Base-by-base conservation (phyloP, 1,140 invertebrate genomes). In the Delia radicum region DNA sequence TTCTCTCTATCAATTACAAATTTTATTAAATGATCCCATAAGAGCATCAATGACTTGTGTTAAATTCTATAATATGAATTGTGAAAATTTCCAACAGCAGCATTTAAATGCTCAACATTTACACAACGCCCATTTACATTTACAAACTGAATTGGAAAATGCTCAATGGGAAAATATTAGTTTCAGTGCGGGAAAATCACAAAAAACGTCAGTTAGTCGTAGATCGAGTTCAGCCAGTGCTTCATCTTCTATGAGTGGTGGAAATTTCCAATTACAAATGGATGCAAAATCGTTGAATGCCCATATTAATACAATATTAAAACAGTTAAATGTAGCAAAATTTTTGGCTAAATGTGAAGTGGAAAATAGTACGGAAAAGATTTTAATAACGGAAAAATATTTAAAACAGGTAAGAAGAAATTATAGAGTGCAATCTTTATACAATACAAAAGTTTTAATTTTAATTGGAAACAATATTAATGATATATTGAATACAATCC, bases 1-100 rank as follows among this genome's bases (percentile, higher is more conserved):
- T 77, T 90, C 89, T 3, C 83, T 94, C 2, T 93, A 94, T 86
- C 89, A 91, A 67, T 78, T 94, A 42, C 93, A 94, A 80, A 82
- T 91, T 5, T 90, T 90, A 24, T 90, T 92, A 78, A 89, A 89
- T 8, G 93, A 94, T 84, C 89, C 90, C 73, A 88, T 93, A 5
- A 87, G 93, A 74, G 92, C 93, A 0, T 90, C 92, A 0, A 93
- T 94, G 86, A 92, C 92, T 0, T 94, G 92, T 78, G 91, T 93
- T 8, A 88, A 90, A 75, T 91, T 94, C 80, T 94, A 93, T 81
- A 85, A 89, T 0, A 86, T 89, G 26, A 87, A 89, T 31, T 86
- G 88, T 5, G 85, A 85, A 2, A 89, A 85, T 71, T 92, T 90
- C 79, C 86, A 86, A 0, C 89, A 91, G 77, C 79, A 93, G 33